Conservation (phyloP, 2,888 invertebrate genomes). For the Drosophila leonis region DNA sequence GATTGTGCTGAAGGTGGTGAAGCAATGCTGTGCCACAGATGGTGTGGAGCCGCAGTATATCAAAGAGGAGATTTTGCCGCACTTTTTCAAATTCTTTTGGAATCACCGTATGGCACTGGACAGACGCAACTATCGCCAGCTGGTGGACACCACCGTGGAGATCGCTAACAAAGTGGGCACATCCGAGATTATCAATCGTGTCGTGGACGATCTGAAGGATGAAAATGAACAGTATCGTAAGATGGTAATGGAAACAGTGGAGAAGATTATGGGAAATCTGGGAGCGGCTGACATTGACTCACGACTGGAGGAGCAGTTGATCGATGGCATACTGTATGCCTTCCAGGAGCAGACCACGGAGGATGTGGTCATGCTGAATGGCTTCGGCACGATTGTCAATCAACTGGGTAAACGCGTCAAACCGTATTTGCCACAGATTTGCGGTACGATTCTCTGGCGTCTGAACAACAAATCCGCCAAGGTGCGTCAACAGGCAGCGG, state of each 20-base stretch:
- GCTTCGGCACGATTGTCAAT: conserved; percentile 99
- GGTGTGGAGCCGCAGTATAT: conserved; percentile 99
- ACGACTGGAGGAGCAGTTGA: conserved; percentile 98
- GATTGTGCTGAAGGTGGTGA: conserved; percentile 99
- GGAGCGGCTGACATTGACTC: conserved; percentile 99
- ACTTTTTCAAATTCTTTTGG: conserved; percentile 99
- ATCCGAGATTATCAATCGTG: conserved; percentile 98
- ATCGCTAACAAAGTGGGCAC: conserved; percentile 99
- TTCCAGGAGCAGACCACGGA: conserved; percentile 99
- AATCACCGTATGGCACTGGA: conserved; percentile 99
- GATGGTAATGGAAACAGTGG: conserved; percentile 99
- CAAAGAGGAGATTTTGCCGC: conserved; percentile 99
- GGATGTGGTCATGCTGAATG: conserved; percentile 99
- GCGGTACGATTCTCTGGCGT: conserved; percentile 99
- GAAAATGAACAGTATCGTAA: conserved; percentile 99
- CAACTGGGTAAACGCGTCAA: conserved; percentile 98
- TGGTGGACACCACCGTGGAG: conserved; percentile 99
- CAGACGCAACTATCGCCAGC: conserved; percentile 97
- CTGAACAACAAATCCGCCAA: conserved; percentile 99
- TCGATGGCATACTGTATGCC: conserved; percentile 99
- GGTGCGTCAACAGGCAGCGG: conserved; percentile 99
- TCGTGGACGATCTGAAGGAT: conserved; percentile 99
- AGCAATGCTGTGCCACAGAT: conserved; percentile 99
- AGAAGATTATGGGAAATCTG: conserved; percentile 98
- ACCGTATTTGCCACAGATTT: conserved; percentile 99